A percentile compares a stretch with the other conserved stretches of the same genome.
Evolutionary conservation across 2,888 invertebrate genomes (phyloP).

Genomic region (Plutella xylostella): DNA sequence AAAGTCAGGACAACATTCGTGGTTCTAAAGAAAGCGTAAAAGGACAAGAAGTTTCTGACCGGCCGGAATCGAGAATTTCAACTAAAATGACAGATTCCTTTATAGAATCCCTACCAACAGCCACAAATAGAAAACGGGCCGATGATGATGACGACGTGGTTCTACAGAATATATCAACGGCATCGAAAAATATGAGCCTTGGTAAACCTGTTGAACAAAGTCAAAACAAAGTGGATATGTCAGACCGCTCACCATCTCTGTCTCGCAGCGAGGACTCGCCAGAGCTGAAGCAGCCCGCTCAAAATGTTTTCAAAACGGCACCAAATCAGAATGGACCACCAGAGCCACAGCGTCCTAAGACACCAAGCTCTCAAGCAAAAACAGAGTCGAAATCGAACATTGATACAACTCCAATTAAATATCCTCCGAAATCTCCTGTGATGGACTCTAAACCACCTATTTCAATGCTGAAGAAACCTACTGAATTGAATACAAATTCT

Average conservation of each 20-base stretch:
- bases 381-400: constrained; percentile 32
- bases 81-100: constrained; percentile 64
- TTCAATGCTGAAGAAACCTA: constrained; percentile 41
- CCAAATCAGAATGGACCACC: constrained; percentile 30
- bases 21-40: constrained; percentile 55
- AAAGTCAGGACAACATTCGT: constrained; percentile 52
- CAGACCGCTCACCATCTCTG: constrained; percentile 59
- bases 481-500: constrained; percentile 41
- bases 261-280: constrained; percentile 64
- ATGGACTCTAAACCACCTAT: constrained; percentile 15
- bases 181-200: constrained; percentile 25
- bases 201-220: constrained; percentile 25
- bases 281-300: constrained; percentile 43
- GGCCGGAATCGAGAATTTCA: constrained; percentile 36
- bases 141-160: constrained; percentile 62
- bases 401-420: constrained; percentile 36
- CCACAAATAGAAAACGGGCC: constrained; percentile 40
- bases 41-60: constrained; percentile 44
- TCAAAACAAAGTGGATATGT: constrained; percentile 40
- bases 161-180: constrained; percentile 35
- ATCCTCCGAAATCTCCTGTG: constrained; percentile 38
- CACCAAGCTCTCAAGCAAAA: constrained; percentile 43
- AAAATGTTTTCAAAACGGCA: constrained; percentile 32
- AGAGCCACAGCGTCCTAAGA: constrained; percentile 50
- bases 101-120: constrained; percentile 47